These are phyloP conservation scores for Teleogryllus oceanicus DNA, from an alignment of 2,888 invertebrate genomes.

Conservation along the genomic window DNA sequence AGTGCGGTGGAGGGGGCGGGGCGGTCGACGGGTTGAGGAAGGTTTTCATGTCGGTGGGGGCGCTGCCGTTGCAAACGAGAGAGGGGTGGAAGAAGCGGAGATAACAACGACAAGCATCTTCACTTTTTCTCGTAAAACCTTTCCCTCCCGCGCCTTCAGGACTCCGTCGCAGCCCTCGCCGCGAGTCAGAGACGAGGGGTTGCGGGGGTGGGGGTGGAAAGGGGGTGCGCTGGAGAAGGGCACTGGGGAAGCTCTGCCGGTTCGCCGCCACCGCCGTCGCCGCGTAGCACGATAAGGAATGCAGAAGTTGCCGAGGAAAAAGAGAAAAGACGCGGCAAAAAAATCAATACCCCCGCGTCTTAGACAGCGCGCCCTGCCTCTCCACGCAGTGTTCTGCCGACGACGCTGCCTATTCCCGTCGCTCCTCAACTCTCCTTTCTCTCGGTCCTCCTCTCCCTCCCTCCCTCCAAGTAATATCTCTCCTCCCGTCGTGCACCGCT, in stretches of 20 bases:
- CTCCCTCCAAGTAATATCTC: constrained; percentile 62
- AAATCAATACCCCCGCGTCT: not conserved
- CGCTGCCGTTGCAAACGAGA: not conserved
- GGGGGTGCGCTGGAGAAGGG: too few species aligned
- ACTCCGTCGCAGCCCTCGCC: too few species aligned
- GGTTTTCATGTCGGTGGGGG: not conserved
- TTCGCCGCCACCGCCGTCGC: too few species aligned
- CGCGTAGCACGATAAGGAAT: not conserved
- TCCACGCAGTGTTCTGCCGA: not conserved
- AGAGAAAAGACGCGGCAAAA: constrained; percentile 12
- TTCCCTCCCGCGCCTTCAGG: not conserved
- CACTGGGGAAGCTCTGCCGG: too few species aligned
- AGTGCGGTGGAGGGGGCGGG: not conserved
- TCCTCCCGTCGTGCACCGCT: constrained; percentile 56
- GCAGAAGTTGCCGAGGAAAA: constrained; percentile 8
- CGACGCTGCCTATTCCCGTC: not conserved
- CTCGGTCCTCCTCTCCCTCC: constrained; percentile 22
- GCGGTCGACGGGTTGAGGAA: not conserved
- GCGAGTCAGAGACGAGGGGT: too few species aligned
- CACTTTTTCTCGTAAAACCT: constrained; percentile 18
- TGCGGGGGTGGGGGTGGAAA: too few species aligned
- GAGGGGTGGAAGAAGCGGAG: constrained; percentile 21
- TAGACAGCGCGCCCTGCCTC: not conserved
- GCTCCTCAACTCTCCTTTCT: not conserved
- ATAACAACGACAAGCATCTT: constrained; percentile 21